Evolutionary conservation across 1,140 invertebrate species (phyloP).

Genomic region (Ceratina australensis): DNA sequence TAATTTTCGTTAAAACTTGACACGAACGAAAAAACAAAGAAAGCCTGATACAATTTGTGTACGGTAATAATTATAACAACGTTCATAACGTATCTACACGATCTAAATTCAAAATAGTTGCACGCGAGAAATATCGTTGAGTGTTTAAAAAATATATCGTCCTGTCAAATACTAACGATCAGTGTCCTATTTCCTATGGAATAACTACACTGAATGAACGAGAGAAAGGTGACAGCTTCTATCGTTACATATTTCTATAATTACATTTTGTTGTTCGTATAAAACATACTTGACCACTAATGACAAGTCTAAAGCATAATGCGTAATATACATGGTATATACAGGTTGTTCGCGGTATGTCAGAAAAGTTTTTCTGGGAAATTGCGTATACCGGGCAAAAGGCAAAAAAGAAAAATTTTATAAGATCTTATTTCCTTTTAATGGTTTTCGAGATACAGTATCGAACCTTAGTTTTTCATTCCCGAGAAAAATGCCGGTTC

Average conservation of each 20-base stretch:
- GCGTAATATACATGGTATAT: slow-evolving; percentile 6
- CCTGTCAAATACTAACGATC: neutral
- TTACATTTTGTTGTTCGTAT: slow-evolving; percentile 12
- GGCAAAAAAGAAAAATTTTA: too few species aligned
- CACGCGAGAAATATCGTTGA: neutral
- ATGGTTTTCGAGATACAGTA: too few species aligned
- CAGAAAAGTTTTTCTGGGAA: too few species aligned
- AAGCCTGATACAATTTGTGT: neutral
- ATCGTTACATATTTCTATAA: slow-evolving; percentile 9
- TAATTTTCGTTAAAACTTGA: neutral
- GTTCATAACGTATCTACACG: neutral
- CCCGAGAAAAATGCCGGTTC: too few species aligned
- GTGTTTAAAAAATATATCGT: slow-evolving; percentile 7
- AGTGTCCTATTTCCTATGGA: neutral
- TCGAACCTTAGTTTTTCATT: too few species aligned
- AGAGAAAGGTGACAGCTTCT: neutral
- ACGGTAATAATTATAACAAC: neutral
- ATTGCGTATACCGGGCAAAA: too few species aligned
- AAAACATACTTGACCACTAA: slow-evolving; percentile 18
- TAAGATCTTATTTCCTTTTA: too few species aligned
- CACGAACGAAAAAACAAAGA: neutral
- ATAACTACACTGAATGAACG: neutral
- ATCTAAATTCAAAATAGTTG: neutral
- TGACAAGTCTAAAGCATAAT: slow-evolving; percentile 11
- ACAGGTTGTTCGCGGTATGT: neutral